Evolutionary conservation across 1,140 invertebrate species (phyloP).

Genomic region (Eurosta solidaginis): DNA sequence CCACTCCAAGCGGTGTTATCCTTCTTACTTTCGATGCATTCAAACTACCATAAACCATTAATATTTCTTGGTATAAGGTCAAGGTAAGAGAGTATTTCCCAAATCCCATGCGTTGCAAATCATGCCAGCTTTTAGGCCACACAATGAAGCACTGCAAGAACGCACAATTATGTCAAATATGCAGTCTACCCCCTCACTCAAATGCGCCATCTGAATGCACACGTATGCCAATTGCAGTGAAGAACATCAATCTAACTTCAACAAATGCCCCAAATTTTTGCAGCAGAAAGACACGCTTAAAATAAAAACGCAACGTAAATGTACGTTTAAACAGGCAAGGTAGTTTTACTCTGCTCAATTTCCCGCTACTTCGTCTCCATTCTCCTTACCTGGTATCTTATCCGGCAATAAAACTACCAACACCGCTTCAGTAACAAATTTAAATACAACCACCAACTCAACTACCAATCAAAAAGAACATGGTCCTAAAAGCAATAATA

Average conservation of each 20-base stretch:
- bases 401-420: not conserved
- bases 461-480: no score
- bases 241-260: not conserved
- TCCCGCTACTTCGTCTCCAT: not conserved
- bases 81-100: slow-evolving; percentile 7
- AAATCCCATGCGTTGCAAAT: slow-evolving; percentile 3
- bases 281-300: not conserved
- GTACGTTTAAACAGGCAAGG: not conserved
- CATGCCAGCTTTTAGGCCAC: slow-evolving; percentile 1
- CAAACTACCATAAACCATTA: not conserved
- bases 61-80: not conserved
- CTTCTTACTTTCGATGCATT: not conserved
- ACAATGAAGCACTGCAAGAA: not conserved
- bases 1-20: not conserved
- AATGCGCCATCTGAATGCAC: not conserved
- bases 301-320: not conserved
- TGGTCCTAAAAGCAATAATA: no score
- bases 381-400: not conserved
- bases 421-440: no score
- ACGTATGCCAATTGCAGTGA: no score
- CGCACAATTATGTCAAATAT: not conserved
- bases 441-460: no score
- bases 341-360: not conserved
- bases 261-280: not conserved
- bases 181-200: not conserved